Evolutionary conservation across 2,888 invertebrate genomes (phyloP).

Genomic region (Cosmia trapezina): DNA sequence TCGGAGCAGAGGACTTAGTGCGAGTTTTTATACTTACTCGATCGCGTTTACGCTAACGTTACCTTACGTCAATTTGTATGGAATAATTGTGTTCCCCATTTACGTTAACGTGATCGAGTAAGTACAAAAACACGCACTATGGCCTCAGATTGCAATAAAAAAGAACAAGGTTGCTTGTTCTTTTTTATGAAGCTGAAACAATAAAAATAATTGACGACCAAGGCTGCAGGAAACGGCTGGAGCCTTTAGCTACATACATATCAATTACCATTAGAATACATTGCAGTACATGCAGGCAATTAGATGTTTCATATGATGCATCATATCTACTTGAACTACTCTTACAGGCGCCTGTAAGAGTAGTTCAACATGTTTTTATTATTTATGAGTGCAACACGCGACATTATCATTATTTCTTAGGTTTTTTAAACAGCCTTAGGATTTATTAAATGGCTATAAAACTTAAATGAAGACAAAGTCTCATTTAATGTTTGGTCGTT

Average conservation of each 20-base stretch:
- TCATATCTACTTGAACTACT: too few species aligned
- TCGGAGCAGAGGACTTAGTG: too few species aligned
- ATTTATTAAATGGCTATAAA: neutral
- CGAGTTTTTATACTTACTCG: too few species aligned
- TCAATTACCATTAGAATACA: conserved; percentile 23
- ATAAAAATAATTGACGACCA: conserved; percentile 27
- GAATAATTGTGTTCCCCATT: too few species aligned
- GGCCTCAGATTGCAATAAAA: too few species aligned
- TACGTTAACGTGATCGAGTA: too few species aligned
- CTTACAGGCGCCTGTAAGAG: conserved; percentile 19
- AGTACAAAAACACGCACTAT: too few species aligned
- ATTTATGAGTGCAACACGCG: neutral
- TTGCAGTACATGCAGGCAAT: conserved; percentile 6
- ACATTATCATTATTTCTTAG: neutral
- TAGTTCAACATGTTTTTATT: conserved; percentile 4
- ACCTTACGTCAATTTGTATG: too few species aligned
- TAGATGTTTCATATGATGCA: neutral
- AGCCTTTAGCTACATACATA: conserved; percentile 9
- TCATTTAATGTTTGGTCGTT: neutral
- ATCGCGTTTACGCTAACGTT: too few species aligned
- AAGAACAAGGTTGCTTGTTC: too few species aligned
- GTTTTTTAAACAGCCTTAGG: neutral
- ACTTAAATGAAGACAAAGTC: neutral
- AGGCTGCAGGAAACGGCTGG: conserved; percentile 14
- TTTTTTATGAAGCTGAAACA: conserved; percentile 3